Conservation (phyloP, 2,113 vertebrate genomes). For the Chaetura pelagica region DNA sequence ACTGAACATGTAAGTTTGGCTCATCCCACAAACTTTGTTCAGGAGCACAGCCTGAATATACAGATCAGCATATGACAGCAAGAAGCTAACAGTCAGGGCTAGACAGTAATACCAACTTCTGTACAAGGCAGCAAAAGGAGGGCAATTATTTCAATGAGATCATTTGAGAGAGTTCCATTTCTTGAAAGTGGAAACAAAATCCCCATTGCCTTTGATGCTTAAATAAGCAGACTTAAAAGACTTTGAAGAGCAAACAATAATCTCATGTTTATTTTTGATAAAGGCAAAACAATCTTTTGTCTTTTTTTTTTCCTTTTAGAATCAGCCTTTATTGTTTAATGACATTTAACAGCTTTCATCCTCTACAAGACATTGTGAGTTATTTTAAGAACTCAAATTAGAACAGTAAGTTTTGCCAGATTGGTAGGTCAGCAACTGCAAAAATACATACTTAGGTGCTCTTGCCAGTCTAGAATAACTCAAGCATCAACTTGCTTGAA, state of each 20-base stretch:
- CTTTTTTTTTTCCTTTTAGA: not conserved
- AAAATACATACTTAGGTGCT: not conserved
- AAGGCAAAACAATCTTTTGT: not conserved
- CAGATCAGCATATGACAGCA: accelerated
- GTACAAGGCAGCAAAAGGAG: not conserved
- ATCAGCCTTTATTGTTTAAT: not conserved
- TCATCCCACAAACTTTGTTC: not conserved
- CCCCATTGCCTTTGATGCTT: not conserved
- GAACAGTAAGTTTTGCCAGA: not conserved
- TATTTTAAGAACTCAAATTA: not conserved
- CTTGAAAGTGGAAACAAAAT: not conserved
- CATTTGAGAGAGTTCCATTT: not conserved
- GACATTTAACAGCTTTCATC: not conserved
- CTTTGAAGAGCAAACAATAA: not conserved
- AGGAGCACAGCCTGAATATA: not conserved
- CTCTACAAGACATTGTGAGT: not conserved
- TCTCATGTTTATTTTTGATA: not conserved
- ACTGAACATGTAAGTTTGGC: not conserved
- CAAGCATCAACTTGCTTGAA: not conserved
- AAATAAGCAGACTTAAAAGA: not conserved
- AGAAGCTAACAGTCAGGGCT: not conserved
- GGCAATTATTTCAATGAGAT: not conserved
- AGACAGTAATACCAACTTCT: not conserved
- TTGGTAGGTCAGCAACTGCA: not conserved
- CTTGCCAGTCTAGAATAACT: not conserved